A percentile compares a stretch with the other conserved stretches of the same genome.
Conservation (phyloP, 64 coral and sea anemone genomes). For the Orbicella faveolata region DNA sequence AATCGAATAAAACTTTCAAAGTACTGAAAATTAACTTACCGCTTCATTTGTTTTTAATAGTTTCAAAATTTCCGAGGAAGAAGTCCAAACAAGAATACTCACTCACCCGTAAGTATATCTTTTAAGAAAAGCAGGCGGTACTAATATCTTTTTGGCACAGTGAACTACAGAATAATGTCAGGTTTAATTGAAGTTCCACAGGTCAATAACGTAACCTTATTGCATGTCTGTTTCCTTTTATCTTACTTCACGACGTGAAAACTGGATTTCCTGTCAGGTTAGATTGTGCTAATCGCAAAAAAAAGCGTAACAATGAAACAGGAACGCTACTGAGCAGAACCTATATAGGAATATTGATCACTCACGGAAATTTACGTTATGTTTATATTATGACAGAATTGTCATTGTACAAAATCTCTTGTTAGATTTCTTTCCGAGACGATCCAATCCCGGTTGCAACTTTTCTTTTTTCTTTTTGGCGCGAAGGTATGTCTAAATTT, state of each 20-base stretch:
- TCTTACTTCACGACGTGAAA: background rate
- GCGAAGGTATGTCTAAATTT: too few relatives aligned
- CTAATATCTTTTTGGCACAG: background rate
- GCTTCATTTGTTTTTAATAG: background rate
- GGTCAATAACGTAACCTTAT: background rate
- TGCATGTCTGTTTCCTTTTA: constrained; percentile 7
- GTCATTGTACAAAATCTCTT: too few relatives aligned
- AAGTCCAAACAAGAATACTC: background rate
- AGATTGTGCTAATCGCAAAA: background rate
- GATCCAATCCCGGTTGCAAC: too few relatives aligned
- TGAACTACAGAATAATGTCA: background rate
- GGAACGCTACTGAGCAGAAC: background rate
- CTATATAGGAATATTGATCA: too few relatives aligned
- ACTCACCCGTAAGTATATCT: background rate
- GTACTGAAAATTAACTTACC: too few relatives aligned
- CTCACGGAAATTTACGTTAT: too few relatives aligned
- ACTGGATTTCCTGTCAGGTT: background rate
- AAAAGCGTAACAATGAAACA: background rate
- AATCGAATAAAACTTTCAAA: too few relatives aligned
- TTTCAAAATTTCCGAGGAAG: background rate
- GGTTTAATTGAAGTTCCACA: background rate
- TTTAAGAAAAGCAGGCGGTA: background rate
- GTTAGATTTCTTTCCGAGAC: too few relatives aligned
- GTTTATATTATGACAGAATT: too few relatives aligned
- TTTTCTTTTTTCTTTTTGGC: too few relatives aligned